Base-by-base conservation (phyloP, 2,113 vertebrate species). In the Semnornis frantzii region DNA sequence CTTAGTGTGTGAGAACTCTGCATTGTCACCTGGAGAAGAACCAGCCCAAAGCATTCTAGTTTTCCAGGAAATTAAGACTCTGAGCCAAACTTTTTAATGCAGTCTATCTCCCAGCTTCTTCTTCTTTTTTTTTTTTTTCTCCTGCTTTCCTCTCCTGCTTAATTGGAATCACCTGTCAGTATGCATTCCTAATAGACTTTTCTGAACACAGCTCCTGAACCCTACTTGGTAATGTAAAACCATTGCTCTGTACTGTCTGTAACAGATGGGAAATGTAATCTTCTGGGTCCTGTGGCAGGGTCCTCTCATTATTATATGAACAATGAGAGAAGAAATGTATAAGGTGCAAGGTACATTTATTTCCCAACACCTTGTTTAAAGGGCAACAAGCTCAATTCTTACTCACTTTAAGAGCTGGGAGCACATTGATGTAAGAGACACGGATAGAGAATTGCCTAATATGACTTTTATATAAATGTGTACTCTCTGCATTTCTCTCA, bases 241-340 rank as follows among this genome's bases (percentile, higher is more conserved):
- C 66, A 82, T 81, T 86, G 89, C 87, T 94, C 66, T 77, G 65
- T 82, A 55, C 76, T 85, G 21, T 25, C 85, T 91, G 30, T 78
- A 94, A 46, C 79, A 92, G 87, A 92, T 79, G 75, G 89, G 92
- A 95, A 96, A 95, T 92, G 82, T 91, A 96, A 95, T 95, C 76
- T 90, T 95, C 73, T 79, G 80, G 62, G 85, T 95, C 66, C 33
- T 89, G 71, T 87, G 89, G 74, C 93, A 94, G 42, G 8, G 15
- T 85, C 71, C 85, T 69, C 90, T 93, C 87, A 73, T 95, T 96
- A 96, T 77, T 93, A 72, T 84, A 87, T 46, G 94, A 96, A 87
- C 85, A 94, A 92, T 59, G 71, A 91, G 39, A 91, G n/a, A 74
- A 96, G 71, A 92, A 92, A 91, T 8, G 20, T 68, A 82, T 79